phyloP scores from a whole-genome alignment of 2,797 vertebrate species.

The Falco rusticolus region DNA sequence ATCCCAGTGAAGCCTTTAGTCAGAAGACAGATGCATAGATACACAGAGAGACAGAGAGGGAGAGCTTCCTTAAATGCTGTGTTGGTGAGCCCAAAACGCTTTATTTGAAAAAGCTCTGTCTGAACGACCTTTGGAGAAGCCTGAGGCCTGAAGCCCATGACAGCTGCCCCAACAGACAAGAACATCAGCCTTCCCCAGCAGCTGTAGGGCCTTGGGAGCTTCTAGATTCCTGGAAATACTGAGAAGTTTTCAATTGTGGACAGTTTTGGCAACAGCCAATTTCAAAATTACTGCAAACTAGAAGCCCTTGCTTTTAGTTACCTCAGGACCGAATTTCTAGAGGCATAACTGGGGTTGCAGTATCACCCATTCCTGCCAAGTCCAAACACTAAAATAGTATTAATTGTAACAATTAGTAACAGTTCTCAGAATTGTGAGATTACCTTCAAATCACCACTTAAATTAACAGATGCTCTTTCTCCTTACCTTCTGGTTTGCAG shows the following conservation, averaged over 20 bases:
- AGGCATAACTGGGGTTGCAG: not conserved
- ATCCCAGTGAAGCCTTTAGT: not conserved
- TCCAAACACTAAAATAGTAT: not conserved
- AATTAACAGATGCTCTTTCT: not conserved
- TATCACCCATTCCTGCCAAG: not conserved
- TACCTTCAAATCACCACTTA: not conserved
- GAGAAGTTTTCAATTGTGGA: conserved; percentile 17
- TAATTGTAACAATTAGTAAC: not conserved
- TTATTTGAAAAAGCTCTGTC: not conserved
- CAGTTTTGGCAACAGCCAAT: not conserved
- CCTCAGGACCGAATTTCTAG: not conserved
- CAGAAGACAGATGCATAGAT: not conserved
- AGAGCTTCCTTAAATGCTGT: not conserved
- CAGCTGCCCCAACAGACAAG: not conserved
- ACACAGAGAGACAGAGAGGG: not conserved
- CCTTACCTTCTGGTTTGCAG: not conserved
- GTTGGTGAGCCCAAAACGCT: not conserved
- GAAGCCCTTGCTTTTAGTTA: not conserved
- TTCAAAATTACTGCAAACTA: not conserved
- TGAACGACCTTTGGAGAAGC: not conserved
- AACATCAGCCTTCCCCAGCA: conserved; percentile 3
- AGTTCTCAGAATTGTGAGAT: not conserved
- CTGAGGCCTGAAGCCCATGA: not conserved
- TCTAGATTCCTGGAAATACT: conserved; percentile 56
- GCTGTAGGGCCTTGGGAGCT: conserved; percentile 30